Evolutionary conservation across 2,113 vertebrate species (phyloP).

Genomic region (Gila orcuttii): DNA sequence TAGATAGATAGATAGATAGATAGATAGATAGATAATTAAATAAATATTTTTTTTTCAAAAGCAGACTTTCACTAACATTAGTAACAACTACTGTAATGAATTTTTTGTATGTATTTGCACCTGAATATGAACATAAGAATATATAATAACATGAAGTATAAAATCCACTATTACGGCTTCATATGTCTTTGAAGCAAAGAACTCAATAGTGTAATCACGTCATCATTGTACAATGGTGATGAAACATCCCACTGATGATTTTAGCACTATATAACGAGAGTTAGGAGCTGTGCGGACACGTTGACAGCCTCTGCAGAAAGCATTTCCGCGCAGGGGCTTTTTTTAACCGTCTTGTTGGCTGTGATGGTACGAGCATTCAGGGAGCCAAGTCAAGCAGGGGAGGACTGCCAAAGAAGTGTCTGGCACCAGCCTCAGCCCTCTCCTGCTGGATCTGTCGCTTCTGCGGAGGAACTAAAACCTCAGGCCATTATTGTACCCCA

Average conservation of each 20-base stretch:
- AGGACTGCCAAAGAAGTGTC: slow-evolving; percentile 75
- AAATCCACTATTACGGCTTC: neutral
- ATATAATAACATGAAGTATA: neutral
- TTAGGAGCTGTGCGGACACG: slow-evolving; percentile 48
- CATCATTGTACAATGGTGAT: slow-evolving; percentile 19
- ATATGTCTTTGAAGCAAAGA: neutral
- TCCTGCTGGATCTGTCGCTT: slow-evolving; percentile 69
- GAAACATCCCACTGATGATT: slow-evolving; percentile 40
- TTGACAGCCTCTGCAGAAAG: slow-evolving; percentile 61
- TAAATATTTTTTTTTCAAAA: too few relatives aligned
- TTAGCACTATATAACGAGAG: slow-evolving; percentile 32
- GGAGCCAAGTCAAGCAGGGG: slow-evolving; percentile 70
- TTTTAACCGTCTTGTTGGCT: slow-evolving; percentile 72
- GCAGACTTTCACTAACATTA: too few relatives aligned
- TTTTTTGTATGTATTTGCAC: neutral
- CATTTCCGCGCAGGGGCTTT: slow-evolving; percentile 62
- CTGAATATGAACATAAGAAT: neutral
- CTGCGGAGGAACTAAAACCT: slow-evolving; percentile 68
- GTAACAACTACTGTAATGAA: neutral
- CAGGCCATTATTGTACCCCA: slow-evolving; percentile 69
- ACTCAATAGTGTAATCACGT: slow-evolving; percentile 1
- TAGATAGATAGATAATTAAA: too few relatives aligned
- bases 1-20: too few relatives aligned
- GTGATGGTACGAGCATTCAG: slow-evolving; percentile 51
- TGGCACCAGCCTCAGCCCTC: slow-evolving; percentile 67